Evolutionary conservation across 2,797 vertebrate species (phyloP).

Genomic region (Delichon dasypus): DNA sequence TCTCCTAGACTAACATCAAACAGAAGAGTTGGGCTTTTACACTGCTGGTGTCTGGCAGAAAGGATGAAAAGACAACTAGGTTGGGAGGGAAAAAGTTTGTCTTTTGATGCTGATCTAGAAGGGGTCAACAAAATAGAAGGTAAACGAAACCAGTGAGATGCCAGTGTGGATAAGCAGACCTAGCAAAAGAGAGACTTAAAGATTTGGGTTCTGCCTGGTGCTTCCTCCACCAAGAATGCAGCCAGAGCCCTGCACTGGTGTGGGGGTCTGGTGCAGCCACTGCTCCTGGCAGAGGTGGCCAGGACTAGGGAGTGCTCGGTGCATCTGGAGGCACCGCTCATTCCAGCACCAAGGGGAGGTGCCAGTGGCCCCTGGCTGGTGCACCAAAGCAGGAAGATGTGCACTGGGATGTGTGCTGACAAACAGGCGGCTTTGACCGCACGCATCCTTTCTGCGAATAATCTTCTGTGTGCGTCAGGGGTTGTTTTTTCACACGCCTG

Average conservation of each 20-base stretch:
- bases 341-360: neutral
- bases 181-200: neutral
- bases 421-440: neutral
- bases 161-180: neutral
- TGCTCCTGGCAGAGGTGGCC: neutral
- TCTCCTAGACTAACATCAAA: neutral
- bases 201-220: neutral
- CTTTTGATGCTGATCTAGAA: neutral
- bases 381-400: neutral
- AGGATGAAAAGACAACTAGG: neutral
- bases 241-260: neutral
- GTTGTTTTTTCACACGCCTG: neutral
- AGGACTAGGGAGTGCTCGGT: rapidly evolving
- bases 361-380: neutral
- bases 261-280: neutral
- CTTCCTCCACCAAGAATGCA: neutral
- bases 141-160: neutral
- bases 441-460: neutral
- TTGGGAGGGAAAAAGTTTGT: neutral
- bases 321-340: rapidly evolving
- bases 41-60: neutral
- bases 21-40: neutral
- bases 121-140: neutral
- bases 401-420: neutral
- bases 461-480: neutral